Evolutionary conservation across 2,113 vertebrate species (phyloP), one percentile per base, ranked within the genome.

Genomic region (Catharus fuscescens): DNA sequence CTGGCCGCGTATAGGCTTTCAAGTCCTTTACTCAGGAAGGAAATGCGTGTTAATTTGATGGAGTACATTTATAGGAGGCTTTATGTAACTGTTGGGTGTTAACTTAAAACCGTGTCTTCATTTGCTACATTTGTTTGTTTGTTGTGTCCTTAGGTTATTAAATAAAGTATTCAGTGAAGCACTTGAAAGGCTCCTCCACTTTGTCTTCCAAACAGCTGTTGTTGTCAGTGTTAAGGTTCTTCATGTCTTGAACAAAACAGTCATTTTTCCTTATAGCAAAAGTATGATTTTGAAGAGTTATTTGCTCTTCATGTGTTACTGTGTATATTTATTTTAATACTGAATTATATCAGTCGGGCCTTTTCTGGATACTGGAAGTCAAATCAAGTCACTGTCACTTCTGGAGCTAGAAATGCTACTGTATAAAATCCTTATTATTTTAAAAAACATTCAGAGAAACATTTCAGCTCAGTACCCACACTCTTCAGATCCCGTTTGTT

Each of bases 111-210:
- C 0, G 0, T 79, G 69, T 84, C 73, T 86, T 96, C 86, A 15
- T 91, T 82, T 84, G 84, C 65, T 94, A 31, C 42, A 7, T 88
- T 94, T 94, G n/a, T 91, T 88, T 52, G 0, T 94, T 84, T 92
- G 62, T 83, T 80, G 29, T 91, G 72, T 88, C 93, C 81, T 90
- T 92, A 72, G 77, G 88, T 94, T 97, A 85, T 95, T 96, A 61
- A 93, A 66, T 93, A 93, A 84, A 60, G 34, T 72, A 64, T 92
- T 44, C 67, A n/a, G 18, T 88, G 79, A 94, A 78, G 92, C 34
- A 59, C 18, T 89, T 53, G 74, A 62, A 94, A 91, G 83, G 48
- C 45, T 77, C 32, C 38, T 82, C 47, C 72, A 66, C 80, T 95
- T 83, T 47, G 29, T 80, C 59, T 96, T 88, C 66, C 62, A 70